These are phyloP conservation scores for Sminthurinus aureus DNA, from an alignment of 2,888 invertebrate genomes.

Conservation along the genomic window DNA sequence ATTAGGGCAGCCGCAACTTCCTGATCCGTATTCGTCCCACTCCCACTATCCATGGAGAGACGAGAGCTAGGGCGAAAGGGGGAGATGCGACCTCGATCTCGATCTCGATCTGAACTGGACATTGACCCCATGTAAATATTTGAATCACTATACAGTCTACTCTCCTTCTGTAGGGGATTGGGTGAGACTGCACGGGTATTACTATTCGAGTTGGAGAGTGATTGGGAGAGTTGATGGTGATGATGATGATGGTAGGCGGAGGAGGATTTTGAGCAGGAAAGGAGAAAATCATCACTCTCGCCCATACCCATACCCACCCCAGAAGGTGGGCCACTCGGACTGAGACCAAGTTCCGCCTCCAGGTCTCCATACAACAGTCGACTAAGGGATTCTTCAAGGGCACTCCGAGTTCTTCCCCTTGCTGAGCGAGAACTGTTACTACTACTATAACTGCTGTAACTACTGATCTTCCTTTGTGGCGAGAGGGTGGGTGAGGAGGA, in stretches of 20 bases:
- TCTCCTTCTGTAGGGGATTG: slow-evolving; percentile 4
- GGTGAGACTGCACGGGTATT: not conserved
- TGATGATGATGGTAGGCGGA: not conserved
- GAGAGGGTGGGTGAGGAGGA: slow-evolving; percentile 32
- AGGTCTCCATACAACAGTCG: slow-evolving; percentile 56
- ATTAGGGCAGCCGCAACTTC: slow-evolving; percentile 66
- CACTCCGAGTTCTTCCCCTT: slow-evolving; percentile 46
- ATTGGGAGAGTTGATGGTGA: not conserved
- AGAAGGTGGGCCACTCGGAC: not conserved
- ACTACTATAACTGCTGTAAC: not conserved
- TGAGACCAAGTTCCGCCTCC: slow-evolving; percentile 35
- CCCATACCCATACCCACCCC: slow-evolving; percentile 33
- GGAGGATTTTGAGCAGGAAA: slow-evolving; percentile 7
- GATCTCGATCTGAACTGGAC: not conserved
- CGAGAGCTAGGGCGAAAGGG: slow-evolving; percentile 70
- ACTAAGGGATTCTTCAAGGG: slow-evolving; percentile 57
- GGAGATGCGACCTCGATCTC: slow-evolving; percentile 25
- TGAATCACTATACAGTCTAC: not conserved
- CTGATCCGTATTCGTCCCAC: slow-evolving; percentile 68
- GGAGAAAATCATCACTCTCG: not conserved
- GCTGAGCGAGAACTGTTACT: slow-evolving; percentile 36
- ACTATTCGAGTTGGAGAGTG: not conserved
- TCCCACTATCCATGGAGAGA: slow-evolving; percentile 64
- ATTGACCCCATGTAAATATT: not conserved
- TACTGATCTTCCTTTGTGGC: not conserved